Percentiles rank a stretch among this genome's conserved stretches.
Conservation (phyloP, 2,888 invertebrate genomes). For the Macrophya alboannulata region DNA sequence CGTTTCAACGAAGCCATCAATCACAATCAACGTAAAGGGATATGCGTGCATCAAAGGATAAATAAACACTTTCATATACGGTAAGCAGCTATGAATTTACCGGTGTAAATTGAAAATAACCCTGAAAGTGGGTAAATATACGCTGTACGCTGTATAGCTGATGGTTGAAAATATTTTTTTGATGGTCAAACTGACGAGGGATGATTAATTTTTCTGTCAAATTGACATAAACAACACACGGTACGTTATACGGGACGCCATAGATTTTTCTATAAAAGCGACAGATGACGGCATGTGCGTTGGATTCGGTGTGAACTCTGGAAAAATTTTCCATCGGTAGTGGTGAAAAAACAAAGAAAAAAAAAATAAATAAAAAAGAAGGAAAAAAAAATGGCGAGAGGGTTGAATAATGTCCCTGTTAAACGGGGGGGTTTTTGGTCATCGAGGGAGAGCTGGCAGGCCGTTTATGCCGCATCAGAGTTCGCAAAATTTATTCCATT, state of each 20-base stretch:
- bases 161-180: conserved; percentile 10
- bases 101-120: conserved; percentile 7
- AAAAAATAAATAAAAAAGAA: conserved; percentile 15
- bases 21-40: conserved; percentile 26
- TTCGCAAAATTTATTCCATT: conserved; percentile 75
- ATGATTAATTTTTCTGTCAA: conserved; percentile 39
- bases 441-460: conserved; percentile 66
- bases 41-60: not conserved
- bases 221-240: conserved; percentile 33
- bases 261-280: conserved; percentile 45
- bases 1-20: conserved; percentile 3
- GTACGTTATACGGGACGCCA: not conserved
- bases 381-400: conserved; percentile 63
- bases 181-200: conserved; percentile 17
- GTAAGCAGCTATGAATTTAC: not conserved
- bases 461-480: conserved; percentile 75
- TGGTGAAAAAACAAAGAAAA: conserved; percentile 54
- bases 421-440: conserved; percentile 72
- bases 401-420: conserved; percentile 73
- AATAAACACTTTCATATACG: conserved; percentile 17
- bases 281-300: conserved; percentile 22
- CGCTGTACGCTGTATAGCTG: not conserved
- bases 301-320: conserved; percentile 20
- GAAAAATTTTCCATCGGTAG: conserved; percentile 38
- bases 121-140: conserved; percentile 5